Base-by-base conservation (phyloP, 2,797 vertebrate species). In the Nothura maculosa region DNA sequence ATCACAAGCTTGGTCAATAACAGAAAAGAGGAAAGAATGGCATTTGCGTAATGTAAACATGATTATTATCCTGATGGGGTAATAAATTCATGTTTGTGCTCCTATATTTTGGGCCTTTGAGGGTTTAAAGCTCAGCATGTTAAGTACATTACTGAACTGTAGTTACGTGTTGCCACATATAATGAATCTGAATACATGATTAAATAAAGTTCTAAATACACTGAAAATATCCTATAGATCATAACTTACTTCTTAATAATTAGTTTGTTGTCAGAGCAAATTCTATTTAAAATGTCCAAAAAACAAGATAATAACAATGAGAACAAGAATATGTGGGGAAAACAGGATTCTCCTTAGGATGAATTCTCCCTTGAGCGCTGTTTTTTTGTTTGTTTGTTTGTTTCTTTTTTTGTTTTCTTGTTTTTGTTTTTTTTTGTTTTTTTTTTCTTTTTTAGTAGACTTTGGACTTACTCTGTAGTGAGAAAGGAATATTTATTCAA, bases 21-120 rank as follows among this genome's bases (percentile, higher is more conserved):
- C 69, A 74, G 50, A 92, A 91, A 6, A 87, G 58, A 69, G 40
- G 36, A 94, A 13, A 94, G 22, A 43, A 74, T 52, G 66, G 62
- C 62, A 12, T 93, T 77, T 40, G 60, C 82, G 92, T 83, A 85
- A 89, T 73, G 77, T 64, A 92, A 93, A 93, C 76, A 52, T 55
- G 62, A 81, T 83, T 83, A 87, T 60, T 24, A 78, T 60, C n/a
- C 42, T 91, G 66, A 87, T 92, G 87, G 69, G 55, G 42, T 69
- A 43, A 50, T 69, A 93, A 93, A 93, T 81, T 78, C 42, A 66
- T 77, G 90, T 87, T 89, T 42, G 48, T 52, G 38, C 42, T 87
- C 24, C 32, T 75, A 30, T 83, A 21, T 81, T 92, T 63, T 24
- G 27, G 13, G 34, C 54, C 32, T 78, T 10, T 6, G 12, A 64